Percentiles rank a stretch among this genome's conserved stretches.
These are phyloP conservation scores for Podarcis cretensis DNA, from an alignment of 2,113 vertebrate species.

Conservation along the genomic window DNA sequence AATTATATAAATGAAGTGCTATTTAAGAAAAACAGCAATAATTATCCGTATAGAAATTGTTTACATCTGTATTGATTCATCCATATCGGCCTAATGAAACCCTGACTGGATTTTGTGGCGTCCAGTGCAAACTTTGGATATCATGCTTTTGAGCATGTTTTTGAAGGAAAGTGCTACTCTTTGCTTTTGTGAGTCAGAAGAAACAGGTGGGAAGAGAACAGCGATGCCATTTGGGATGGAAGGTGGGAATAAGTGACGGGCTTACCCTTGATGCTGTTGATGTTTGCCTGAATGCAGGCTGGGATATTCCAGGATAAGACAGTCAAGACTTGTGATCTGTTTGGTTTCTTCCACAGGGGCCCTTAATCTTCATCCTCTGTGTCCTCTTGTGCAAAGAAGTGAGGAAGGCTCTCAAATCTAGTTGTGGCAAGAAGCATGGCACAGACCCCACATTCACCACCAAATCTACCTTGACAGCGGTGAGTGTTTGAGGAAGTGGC, in stretches of 20 bases:
- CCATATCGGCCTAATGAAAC: background rate
- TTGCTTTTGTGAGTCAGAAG: background rate
- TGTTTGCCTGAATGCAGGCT: background rate
- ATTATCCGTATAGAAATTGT: background rate
- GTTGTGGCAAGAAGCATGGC: conserved; percentile 82
- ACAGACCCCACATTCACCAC: conserved; percentile 81
- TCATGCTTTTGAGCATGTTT: background rate
- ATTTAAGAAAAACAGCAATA: background rate
- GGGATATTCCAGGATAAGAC: background rate
- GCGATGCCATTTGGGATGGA: background rate
- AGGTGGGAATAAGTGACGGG: background rate
- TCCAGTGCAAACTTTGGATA: background rate
- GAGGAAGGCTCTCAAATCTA: conserved; percentile 84
- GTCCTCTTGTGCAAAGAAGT: conserved; percentile 91
- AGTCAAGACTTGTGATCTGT: background rate
- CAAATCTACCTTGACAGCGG: conserved; percentile 87
- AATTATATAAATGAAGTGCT: background rate
- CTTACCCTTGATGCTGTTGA: background rate
- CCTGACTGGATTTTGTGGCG: background rate
- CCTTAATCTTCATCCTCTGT: conserved; percentile 90
- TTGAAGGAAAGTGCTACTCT: background rate
- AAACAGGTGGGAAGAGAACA: background rate
- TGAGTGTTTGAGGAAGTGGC: conserved; percentile 69
- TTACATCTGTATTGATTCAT: background rate
- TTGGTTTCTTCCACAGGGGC: conserved; percentile 78